Evolutionary conservation across 1,140 invertebrate species (phyloP), one percentile per base, ranked within the genome.

Genomic region (Aphaenogaster rudis): DNA sequence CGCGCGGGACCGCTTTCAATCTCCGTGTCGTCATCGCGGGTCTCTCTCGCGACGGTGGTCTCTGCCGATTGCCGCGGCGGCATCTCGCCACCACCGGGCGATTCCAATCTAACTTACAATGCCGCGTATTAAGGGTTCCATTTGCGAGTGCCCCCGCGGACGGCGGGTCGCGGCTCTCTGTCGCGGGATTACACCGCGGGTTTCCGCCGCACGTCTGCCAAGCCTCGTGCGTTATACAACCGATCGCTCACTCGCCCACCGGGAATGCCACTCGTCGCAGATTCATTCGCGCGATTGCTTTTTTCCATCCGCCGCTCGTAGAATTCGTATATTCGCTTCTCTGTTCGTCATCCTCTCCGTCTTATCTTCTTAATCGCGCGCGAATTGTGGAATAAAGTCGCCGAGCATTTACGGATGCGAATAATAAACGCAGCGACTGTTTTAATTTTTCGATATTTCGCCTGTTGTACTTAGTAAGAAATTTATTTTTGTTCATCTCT

Each of bases 71-170:
- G 39, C 33, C 67, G 63, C 61, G 67, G 69, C 48, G 90, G 21
- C 21, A 21, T 21, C 21, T 90, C 74, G 57, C 59, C 57, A 57
- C 50, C 63, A 50, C 42, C 76, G 78, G 50, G 50, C 89, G 90
- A 91, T 91, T 91, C 72, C 90, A 91, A 91, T 91, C 90, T 91
- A 91, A 88, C 89, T 67, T 91, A 91, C 90, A 91, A 91, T 91
- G 81, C 88, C 66, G 71, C 76, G 81, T 90, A 91, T 91, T 91
- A 91, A 91, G 71, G 64, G 69, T 88, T 90, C 89, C 71, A 80
- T 90, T 90, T 54, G 86, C 82, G 74, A 71, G 48, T 28, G 28
- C 48, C 66, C 59, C 54, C 54, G 48, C 81, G 28, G 50, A 77
- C 11, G 42, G 8, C 48, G 21, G 17, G 36, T 36, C 64, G 78